Base-by-base conservation (phyloP, 2,113 vertebrate species). In the Machaerirhynchus nigripectus region DNA sequence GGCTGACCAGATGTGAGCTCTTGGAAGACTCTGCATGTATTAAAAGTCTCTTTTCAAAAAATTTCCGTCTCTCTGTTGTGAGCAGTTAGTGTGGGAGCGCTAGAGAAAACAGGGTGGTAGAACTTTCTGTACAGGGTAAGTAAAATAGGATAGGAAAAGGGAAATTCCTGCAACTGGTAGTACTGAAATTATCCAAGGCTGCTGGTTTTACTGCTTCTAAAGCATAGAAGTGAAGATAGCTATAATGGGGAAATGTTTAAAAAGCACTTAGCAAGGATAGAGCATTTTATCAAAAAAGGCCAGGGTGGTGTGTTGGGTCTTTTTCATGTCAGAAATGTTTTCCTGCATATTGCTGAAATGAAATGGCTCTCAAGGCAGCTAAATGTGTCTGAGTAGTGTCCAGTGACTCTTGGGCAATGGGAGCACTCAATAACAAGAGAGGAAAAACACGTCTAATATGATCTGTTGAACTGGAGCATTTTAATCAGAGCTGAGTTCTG, bases 391-490 rank as follows among this genome's bases (percentile, higher is more conserved):
- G 47, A 89, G 71, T 47, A 77, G 39, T 23, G 77, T 74, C 59
- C 63, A 74, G 86, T 81, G 52, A 52, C 76, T 84, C 42, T 55
- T 84, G 76, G 49, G 64, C 79, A 67, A 35, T 30, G 23, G 71
- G 50, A 90, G 39, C 35, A 37, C 76, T 95, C 47, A 83, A 22
- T 73, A 92, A 90, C 10, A 82, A 71, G 33, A 90, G 37, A 80
- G 63, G 7, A 11, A 12, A 75, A 84, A 42, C 0, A 56, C 7
- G 2, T 50, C 55, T 82, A 84, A 76, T 93, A 35, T 2, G 6
- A 90, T 93, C 90, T 91, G 49, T 89, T 90, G 85, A 88, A 92
- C 86, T n/a, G 46, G 21, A 94, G 86, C 33, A 21, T 93, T 95
- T 96, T 92, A 85, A 89, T 95, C 73, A 78, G 68, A 74, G 69